Conservation (phyloP, 2,888 invertebrate genomes). For the Neelides folsomi region DNA sequence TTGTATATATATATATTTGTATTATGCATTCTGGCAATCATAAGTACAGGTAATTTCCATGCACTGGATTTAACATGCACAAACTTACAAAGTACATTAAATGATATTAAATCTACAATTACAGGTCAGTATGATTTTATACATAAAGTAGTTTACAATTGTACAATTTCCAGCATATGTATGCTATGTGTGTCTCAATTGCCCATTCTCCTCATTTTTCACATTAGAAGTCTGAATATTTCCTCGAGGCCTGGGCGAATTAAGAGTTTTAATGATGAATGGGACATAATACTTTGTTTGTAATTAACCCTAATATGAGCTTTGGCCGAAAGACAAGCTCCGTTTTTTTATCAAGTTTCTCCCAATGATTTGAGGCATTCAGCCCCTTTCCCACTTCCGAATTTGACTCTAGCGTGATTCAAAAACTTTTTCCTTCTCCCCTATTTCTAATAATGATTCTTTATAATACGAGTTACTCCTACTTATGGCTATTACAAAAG, state of each 20-base stretch:
- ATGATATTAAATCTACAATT: too few species aligned
- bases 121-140: too few species aligned
- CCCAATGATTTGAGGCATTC: slow-evolving; percentile 16
- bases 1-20: slow-evolving; percentile 1
- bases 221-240: too few species aligned
- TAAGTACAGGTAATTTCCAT: too few species aligned
- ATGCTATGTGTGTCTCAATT: background rate
- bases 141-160: too few species aligned
- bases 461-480: too few species aligned
- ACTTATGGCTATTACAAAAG: too few species aligned
- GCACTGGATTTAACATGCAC: too few species aligned
- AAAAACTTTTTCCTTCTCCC: background rate
- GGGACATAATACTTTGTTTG: slow-evolving; percentile 17
- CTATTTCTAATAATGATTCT: too few species aligned
- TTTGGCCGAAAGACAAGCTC: slow-evolving; percentile 16
- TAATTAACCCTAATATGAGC: slow-evolving; percentile 31
- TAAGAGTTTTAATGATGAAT: slow-evolving; percentile 10
- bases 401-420: slow-evolving; percentile 29
- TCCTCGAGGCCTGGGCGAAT: background rate
- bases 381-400: slow-evolving; percentile 27
- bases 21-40: background rate
- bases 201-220: slow-evolving; percentile 4
- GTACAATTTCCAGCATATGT: too few species aligned
- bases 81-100: too few species aligned
- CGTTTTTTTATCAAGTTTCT: slow-evolving; percentile 12